Percentiles rank a stretch among this genome's conserved stretches.
Evolutionary conservation across 2,113 vertebrate genomes (phyloP).

Genomic region (Origma solitaria): DNA sequence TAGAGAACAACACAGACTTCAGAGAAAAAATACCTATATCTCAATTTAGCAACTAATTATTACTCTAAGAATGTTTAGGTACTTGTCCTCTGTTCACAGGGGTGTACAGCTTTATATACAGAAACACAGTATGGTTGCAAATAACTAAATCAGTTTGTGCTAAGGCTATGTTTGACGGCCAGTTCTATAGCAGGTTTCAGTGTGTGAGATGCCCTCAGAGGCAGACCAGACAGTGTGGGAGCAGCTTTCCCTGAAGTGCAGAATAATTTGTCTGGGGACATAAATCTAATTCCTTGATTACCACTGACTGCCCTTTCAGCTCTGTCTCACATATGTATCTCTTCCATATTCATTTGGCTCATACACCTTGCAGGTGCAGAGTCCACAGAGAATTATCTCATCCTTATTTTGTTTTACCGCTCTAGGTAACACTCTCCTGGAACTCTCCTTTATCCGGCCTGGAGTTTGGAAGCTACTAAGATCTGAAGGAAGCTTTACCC

Average conservation of each 20-base stretch:
- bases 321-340: background rate
- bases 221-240: background rate
- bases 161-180: background rate
- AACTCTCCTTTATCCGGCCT: background rate
- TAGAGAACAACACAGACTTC: background rate
- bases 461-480: background rate
- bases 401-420: background rate
- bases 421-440: background rate
- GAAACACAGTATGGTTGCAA: background rate
- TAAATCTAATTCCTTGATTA: background rate
- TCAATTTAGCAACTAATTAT: background rate
- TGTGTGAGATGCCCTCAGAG: background rate
- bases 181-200: background rate
- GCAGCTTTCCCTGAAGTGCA: background rate
- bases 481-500: background rate
- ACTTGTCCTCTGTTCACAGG: background rate
- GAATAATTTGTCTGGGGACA: background rate
- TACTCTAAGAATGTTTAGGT: background rate
- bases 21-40: background rate
- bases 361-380: background rate
- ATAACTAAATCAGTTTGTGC: background rate
- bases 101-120: background rate
- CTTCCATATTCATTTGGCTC: background rate
- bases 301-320: background rate
- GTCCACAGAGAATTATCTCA: background rate